Base-by-base conservation (phyloP, 1,140 invertebrate species). In the Dryas iulia region DNA sequence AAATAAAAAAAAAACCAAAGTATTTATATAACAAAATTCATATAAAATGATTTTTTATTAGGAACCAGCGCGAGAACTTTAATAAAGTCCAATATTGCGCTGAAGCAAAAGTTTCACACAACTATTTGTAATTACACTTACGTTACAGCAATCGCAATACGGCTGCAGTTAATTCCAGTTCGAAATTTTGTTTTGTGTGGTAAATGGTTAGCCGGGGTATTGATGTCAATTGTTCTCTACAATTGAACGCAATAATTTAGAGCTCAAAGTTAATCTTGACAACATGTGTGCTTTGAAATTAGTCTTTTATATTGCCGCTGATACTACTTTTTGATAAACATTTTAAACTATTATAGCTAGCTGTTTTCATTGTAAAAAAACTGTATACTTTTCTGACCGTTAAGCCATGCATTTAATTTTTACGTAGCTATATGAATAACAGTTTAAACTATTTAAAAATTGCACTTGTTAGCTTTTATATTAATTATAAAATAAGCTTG, bases 41-140 rank as follows among this genome's bases (percentile, higher is more conserved):
- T n/a, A n/a, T n/a, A n/a, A n/a, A n/a, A n/a, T n/a, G n/a, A 47
- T 2, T 47, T 47, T 47, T 47, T n/a, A 12, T 25, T 54, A 54
- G 23, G 24, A 24, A 25, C 53, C 24, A 23, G 23, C 23, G 33
- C 14, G 33, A 35, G 35, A 64, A 58, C 14, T 18, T 23, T 64
- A 39, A 62, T 56, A 63, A 69, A 69, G 7, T 21, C 31, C 53
- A 59, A 63, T 31, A 59, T 62, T 23, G 66, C 54, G 66, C 30
- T 61, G 35, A 53, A 26, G 26, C 54, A 59, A 69, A 69, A 69
- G 28, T 63, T 69, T 53, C 39, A 56, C 35, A n/a, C 52, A 57
- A 52, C 39, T 56, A 56, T 66, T 69, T 69, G 59, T 69, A 69
- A 62, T 58, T 69, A 69, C 60, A 47, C 56, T 23, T 25, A 25